A percentile compares a stretch with the other conserved stretches of the same genome.
These are phyloP conservation scores for Temnothorax unifasciatus DNA, from an alignment of 2,888 invertebrate species.

Conservation along the genomic window DNA sequence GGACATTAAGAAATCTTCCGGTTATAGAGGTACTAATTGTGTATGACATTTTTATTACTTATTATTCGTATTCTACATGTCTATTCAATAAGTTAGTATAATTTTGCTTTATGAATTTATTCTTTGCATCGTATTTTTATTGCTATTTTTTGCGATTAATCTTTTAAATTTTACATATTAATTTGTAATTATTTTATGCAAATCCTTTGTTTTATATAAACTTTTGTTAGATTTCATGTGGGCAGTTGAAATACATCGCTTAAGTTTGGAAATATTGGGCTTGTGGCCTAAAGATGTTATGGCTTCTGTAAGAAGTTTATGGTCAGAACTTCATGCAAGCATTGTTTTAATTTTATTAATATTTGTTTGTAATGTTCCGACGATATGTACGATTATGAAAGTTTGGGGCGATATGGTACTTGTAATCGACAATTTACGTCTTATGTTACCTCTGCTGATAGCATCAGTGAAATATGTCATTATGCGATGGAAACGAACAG, in stretches of 20 bases:
- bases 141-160: no score
- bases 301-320: background rate
- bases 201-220: no score
- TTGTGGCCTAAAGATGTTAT: slow-evolving; percentile 47
- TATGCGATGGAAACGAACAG: slow-evolving; percentile 33
- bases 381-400: background rate
- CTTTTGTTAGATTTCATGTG: slow-evolving; percentile 52
- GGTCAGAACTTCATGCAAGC: background rate
- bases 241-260: slow-evolving; percentile 44
- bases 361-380: slow-evolving; percentile 10
- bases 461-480: slow-evolving; percentile 32
- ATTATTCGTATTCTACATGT: no score
- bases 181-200: background rate
- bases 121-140: no score
- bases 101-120: no score
- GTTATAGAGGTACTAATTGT: no score
- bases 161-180: no score
- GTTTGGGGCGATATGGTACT: background rate
- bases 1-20: no score
- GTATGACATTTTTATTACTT: no score
- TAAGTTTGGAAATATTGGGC: slow-evolving; percentile 19
- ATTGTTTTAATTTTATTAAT: background rate
- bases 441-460: background rate
- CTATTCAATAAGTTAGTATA: no score
- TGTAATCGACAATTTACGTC: slow-evolving; percentile 39